phyloP scores from a whole-genome alignment of 2,888 invertebrate species.

The Cordylochernes scorpioides region DNA sequence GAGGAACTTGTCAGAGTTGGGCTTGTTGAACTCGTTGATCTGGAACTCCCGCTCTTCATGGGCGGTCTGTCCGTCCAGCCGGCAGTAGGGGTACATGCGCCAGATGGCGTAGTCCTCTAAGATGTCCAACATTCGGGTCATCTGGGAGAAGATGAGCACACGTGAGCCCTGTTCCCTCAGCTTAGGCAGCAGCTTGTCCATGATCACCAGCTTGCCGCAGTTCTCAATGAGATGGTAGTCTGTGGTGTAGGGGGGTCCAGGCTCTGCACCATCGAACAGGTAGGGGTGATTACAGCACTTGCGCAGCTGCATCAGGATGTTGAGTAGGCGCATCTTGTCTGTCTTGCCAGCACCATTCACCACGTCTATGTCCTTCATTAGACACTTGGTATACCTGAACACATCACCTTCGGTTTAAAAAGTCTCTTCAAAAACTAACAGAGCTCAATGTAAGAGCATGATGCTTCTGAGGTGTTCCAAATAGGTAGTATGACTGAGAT shows the following conservation, averaged over 20 bases:
- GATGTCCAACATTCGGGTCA: slow-evolving; percentile 87
- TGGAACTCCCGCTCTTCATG: slow-evolving; percentile 75
- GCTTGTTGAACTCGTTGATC: slow-evolving; percentile 80
- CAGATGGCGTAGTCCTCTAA: slow-evolving; percentile 85
- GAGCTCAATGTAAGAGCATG: too few relatives aligned
- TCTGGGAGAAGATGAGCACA: slow-evolving; percentile 80
- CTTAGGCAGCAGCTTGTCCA: slow-evolving; percentile 77
- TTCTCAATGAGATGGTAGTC: slow-evolving; percentile 76
- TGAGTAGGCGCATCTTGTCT: slow-evolving; percentile 88
- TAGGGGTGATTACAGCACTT: slow-evolving; percentile 98
- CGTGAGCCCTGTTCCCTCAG: slow-evolving; percentile 68
- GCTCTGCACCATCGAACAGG: slow-evolving; percentile 93
- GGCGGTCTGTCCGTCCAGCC: slow-evolving; percentile 81
- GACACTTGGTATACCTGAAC: slow-evolving; percentile 61
- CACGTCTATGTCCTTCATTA: slow-evolving; percentile 96
- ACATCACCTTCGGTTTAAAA: too few relatives aligned
- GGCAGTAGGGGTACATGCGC: slow-evolving; percentile 54
- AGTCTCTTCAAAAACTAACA: too few relatives aligned
- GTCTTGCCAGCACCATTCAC: slow-evolving; percentile 92
- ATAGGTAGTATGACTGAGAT: too few relatives aligned
- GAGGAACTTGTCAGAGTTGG: slow-evolving; percentile 67
- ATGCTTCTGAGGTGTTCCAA: too few relatives aligned
- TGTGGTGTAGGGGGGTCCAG: slow-evolving; percentile 85
- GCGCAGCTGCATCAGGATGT: slow-evolving; percentile 92
- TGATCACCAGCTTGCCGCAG: slow-evolving; percentile 79